A percentile compares a stretch with the other conserved stretches of the same genome.
Evolutionary conservation across 2,888 invertebrate species (phyloP).

Genomic region (Ophion slaviceki): DNA sequence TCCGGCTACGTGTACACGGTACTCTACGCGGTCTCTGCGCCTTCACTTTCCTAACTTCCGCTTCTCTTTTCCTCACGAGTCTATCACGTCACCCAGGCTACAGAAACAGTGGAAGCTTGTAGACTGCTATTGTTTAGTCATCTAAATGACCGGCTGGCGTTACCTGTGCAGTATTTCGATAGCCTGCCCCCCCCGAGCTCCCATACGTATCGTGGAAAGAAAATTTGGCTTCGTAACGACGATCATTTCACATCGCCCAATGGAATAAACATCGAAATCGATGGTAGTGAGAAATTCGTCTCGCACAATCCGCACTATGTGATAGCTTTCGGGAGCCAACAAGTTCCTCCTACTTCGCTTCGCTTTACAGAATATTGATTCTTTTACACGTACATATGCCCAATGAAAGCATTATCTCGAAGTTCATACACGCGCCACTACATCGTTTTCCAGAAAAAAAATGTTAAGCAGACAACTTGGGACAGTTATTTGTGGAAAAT

Average conservation of each 20-base stretch:
- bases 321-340: too few species aligned
- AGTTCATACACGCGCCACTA: not conserved
- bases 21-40: not conserved
- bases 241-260: slow-evolving; percentile 19
- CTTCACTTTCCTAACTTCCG: slow-evolving; percentile 14
- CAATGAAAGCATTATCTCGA: not conserved
- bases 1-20: slow-evolving; percentile 23
- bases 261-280: slow-evolving; percentile 3
- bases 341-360: too few species aligned
- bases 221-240: slow-evolving; percentile 13
- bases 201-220: slow-evolving; percentile 2
- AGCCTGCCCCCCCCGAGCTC: not conserved
- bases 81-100: slow-evolving; percentile 41
- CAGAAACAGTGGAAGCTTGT: slow-evolving; percentile 37
- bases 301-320: too few species aligned
- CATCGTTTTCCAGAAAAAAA: slow-evolving; percentile 18
- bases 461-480: too few species aligned
- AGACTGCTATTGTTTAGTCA: slow-evolving; percentile 36
- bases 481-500: too few species aligned
- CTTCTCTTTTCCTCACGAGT: slow-evolving; percentile 33
- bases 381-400: not conserved
- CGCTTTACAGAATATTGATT: too few species aligned
- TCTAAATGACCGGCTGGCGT: not conserved
- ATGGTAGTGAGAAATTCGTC: too few species aligned
- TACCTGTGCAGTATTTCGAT: slow-evolving; percentile 26